Conservation (phyloP, 2,797 vertebrate genomes). For the Falco columbarius region DNA sequence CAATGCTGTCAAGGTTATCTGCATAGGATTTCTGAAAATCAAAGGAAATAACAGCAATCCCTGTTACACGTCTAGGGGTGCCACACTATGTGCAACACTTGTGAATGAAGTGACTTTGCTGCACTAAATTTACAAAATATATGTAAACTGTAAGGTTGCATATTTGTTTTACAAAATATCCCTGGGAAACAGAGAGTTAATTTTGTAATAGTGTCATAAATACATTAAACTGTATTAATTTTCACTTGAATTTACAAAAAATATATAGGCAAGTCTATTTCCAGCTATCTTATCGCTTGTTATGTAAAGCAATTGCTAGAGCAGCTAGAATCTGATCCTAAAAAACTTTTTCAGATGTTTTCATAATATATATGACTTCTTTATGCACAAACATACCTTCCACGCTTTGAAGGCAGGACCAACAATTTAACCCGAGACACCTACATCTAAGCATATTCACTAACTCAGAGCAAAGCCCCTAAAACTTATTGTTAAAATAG, state of each 20-base stretch:
- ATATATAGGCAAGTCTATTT: neutral
- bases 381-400: neutral
- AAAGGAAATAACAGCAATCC: neutral
- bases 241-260: neutral
- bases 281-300: neutral
- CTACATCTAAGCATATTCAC: neutral
- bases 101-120: neutral
- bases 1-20: neutral
- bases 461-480: neutral
- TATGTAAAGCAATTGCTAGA: neutral
- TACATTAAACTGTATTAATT: neutral
- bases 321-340: neutral
- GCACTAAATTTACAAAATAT: neutral
- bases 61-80: neutral
- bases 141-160: neutral
- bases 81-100: neutral
- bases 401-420: neutral
- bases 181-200: neutral
- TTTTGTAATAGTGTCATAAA: neutral
- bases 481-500: neutral
- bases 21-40: neutral
- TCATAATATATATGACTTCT: neutral
- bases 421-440: neutral
- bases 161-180: neutral
- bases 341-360: neutral